Evolutionary conservation across 2,113 vertebrate species (phyloP).

Genomic region (Echinops telfairi): DNA sequence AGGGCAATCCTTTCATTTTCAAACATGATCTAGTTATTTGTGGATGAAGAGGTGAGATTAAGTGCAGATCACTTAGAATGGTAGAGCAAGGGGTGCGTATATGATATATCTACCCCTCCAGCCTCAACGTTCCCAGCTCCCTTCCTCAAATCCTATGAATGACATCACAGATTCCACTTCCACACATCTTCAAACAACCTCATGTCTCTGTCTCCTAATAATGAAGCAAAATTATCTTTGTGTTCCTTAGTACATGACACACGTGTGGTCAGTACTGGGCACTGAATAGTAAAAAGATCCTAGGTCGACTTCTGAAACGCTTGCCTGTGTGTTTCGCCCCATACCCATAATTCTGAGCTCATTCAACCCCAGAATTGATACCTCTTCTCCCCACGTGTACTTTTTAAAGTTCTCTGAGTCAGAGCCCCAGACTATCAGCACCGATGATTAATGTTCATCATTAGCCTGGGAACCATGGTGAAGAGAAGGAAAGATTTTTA

Average conservation of each 20-base stretch:
- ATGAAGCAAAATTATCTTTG: neutral
- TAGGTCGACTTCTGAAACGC: neutral
- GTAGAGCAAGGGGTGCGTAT: neutral
- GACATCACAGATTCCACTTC: neutral
- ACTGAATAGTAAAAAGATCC: neutral
- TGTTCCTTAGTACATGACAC: neutral
- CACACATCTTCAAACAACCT: neutral
- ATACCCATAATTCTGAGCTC: neutral
- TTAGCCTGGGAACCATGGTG: neutral
- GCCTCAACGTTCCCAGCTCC: neutral
- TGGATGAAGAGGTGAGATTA: too few species aligned
- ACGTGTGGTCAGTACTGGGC: accelerated
- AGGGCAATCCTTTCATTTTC: neutral
- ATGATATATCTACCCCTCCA: neutral
- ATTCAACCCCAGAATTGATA: neutral
- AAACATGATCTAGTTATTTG: neutral
- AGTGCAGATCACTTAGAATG: too few species aligned
- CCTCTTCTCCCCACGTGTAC: neutral
- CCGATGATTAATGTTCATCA: conserved; percentile 43
- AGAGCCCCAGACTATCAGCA: neutral
- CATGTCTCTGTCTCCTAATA: neutral
- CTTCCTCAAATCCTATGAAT: accelerated
- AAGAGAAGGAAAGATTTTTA: conserved; percentile 53
- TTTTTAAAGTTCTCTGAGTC: conserved; percentile 12
- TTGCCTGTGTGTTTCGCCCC: neutral